Evolutionary conservation across 2,113 vertebrate species (phyloP), one percentile per base, ranked within the genome.

Genomic region (Anguilla japonica): DNA sequence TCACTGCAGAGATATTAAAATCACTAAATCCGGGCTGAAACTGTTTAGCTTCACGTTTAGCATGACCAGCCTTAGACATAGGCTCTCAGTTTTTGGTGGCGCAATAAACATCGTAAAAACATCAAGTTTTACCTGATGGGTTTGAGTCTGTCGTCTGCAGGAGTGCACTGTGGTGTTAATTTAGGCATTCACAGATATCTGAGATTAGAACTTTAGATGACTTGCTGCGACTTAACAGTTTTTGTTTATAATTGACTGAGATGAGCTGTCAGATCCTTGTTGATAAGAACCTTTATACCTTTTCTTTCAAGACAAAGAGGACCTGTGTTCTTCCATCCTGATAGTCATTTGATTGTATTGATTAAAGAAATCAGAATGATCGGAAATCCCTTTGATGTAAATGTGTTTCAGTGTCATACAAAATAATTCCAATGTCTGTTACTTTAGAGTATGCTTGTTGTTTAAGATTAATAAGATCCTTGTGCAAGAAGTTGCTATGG

Each of bases 381-480:
- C n/a, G 34, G 14, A 41, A 82, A 46, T 34, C 40, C 13, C 46
- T 71, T 83, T 34, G 22, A 41, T 71, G 56, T 87, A 89, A 88
- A 91, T 87, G 9, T 46, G 87, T 87, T 88, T 88, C 82, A 79
- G 79, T 60, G 41, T 89, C 56, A 40, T 82, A 81, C 50, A 87
- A 83, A 90, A 89, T 89, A 79, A 81, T 84, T 46, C 82, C 22
- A 84, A 89, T 86, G 83, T 60, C 84, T 90, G 83, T 89, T 91
- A 87, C 93, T 93, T 92, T 89, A 67, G 83, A 78, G 75, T 34
- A 75, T 87, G 86, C 90, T 92, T 91, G 92, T 92, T 93, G 90
- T 91, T 92, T 82, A 83, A 89, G 87, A 86, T 83, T 86, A 90
- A 78, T 87, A 14, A 26, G 79, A 60, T 78, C 81, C 40, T 82